Base-by-base conservation (phyloP, 2,888 invertebrate genomes). In the Tenthredo notha region DNA sequence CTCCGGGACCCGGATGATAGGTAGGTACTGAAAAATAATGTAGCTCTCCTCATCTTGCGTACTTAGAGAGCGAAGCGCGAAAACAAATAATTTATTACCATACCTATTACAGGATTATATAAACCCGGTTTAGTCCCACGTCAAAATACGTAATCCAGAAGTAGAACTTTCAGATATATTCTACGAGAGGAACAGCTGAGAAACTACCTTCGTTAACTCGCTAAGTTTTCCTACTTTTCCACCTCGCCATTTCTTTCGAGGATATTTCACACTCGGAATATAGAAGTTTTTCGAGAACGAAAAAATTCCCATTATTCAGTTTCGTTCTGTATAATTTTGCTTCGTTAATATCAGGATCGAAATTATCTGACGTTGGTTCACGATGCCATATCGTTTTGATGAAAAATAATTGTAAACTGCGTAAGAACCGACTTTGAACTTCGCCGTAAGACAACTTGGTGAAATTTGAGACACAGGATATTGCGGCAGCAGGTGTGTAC, bases 401-500 rank as follows among this genome's bases (percentile, higher is more conserved):
- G 15, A 50, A 18, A 50, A 18, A 50, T 15, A n/a, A 54, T n/a
- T 0, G 0, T 0, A n/a, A n/a, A 54, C n/a, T 18, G 6, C 54
- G 54, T 54, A n/a, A n/a, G 7, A 7, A 54, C n/a, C n/a, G 54
- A 54, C 54, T 54, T 54, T 54, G 54, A 54, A 54, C 0, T 54
- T 54, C n/a, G 54, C 54, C 3, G 47, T 54, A n/a, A 54, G 61
- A 47, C 29, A 54, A n/a, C 33, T 70, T 12, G 21, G 37, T 6
- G 80, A 80, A 80, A 83, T 61, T 83, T 40, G 83, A 83, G 85
- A 83, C 80, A 85, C 87, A 87, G 88, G 88, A 91, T 91, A 91
- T 91, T 91, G 91, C 91, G 90, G 90, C 91, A 90, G 91, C 91
- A 92, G 91, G 92, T 92, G 91, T 90, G 91, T 90, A 89, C 90